These are phyloP conservation scores for Orthosia gothica DNA, from an alignment of 2,888 invertebrate species.

Conservation along the genomic window DNA sequence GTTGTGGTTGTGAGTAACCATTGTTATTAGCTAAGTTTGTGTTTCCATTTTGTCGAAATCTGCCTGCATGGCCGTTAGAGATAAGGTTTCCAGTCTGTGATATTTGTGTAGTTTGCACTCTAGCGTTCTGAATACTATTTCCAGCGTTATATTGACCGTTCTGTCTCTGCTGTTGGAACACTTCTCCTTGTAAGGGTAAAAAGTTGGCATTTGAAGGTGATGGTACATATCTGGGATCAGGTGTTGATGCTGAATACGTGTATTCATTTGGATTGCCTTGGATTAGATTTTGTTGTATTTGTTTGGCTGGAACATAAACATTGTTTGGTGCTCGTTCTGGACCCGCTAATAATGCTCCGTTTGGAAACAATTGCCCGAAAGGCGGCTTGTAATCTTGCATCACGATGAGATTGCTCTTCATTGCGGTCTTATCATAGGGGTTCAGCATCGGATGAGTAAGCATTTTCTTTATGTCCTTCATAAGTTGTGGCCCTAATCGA, in stretches of 20 bases:
- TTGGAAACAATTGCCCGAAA: constrained; percentile 83
- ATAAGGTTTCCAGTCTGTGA: constrained; percentile 67
- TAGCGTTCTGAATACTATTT: constrained; percentile 66
- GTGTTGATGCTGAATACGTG: constrained; percentile 81
- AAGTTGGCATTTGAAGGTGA: constrained; percentile 72
- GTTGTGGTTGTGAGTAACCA: constrained; percentile 61
- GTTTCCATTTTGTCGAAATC: constrained; percentile 67
- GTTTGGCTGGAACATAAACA: constrained; percentile 81
- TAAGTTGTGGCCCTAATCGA: constrained; percentile 82
- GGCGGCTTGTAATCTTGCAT: constrained; percentile 89
- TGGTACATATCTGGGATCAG: constrained; percentile 82
- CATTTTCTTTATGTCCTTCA: too few species aligned
- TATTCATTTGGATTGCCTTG: constrained; percentile 77
- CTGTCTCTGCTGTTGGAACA: constrained; percentile 80
- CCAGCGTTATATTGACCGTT: constrained; percentile 69
- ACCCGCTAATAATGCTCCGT: constrained; percentile 79
- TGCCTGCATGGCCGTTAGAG: constrained; percentile 76
- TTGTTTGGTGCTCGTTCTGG: constrained; percentile 80
- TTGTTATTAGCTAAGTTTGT: constrained; percentile 61
- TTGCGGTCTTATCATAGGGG: constrained; percentile 81
- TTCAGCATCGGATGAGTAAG: too few species aligned
- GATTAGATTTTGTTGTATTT: constrained; percentile 75
- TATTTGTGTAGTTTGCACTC: constrained; percentile 70
- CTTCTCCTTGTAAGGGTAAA: constrained; percentile 71
- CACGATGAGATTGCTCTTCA: constrained; percentile 82